phyloP scores from a whole-genome alignment of 2,797 vertebrate species.

The Sphaeramia orbicularis region DNA sequence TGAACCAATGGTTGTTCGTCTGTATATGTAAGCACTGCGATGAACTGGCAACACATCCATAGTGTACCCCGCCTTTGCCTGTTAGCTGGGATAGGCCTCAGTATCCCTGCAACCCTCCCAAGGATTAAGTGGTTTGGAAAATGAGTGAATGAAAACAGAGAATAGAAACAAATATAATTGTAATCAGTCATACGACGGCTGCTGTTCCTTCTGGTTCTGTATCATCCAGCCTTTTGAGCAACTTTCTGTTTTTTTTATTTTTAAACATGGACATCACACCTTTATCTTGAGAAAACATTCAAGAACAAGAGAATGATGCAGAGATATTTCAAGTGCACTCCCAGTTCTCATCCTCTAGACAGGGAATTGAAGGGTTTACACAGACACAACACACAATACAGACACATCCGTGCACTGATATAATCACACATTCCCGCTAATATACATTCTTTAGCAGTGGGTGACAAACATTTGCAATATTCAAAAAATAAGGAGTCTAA shows the following conservation, averaged over 20 bases:
- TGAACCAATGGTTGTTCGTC: too few relatives aligned
- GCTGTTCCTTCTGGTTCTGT: slow-evolving; percentile 8
- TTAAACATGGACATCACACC: too few relatives aligned
- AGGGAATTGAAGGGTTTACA: slow-evolving; percentile 50
- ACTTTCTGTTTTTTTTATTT: too few relatives aligned
- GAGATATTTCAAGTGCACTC: slow-evolving; percentile 33
- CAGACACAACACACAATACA: slow-evolving; percentile 13
- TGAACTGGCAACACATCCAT: too few relatives aligned
- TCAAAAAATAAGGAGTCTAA: slow-evolving; percentile 13
- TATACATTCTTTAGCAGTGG: background rate
- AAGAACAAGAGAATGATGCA: slow-evolving; percentile 33
- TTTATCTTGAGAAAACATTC: slow-evolving; percentile 8
- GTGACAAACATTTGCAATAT: slow-evolving; percentile 19
- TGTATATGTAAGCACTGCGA: too few relatives aligned
- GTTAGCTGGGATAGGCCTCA: too few relatives aligned
- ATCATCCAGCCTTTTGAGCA: background rate
- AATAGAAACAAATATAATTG: too few relatives aligned
- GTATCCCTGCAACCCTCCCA: too few relatives aligned
- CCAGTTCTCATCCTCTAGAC: slow-evolving; percentile 42
- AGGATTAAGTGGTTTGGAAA: too few relatives aligned
- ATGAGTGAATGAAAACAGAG: too few relatives aligned
- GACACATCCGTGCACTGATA: background rate
- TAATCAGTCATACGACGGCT: background rate
- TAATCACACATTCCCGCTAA: slow-evolving; percentile 8
- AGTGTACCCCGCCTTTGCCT: too few relatives aligned